phyloP scores from a whole-genome alignment of 2,113 vertebrate species.

The Oryzias javanicus region DNA sequence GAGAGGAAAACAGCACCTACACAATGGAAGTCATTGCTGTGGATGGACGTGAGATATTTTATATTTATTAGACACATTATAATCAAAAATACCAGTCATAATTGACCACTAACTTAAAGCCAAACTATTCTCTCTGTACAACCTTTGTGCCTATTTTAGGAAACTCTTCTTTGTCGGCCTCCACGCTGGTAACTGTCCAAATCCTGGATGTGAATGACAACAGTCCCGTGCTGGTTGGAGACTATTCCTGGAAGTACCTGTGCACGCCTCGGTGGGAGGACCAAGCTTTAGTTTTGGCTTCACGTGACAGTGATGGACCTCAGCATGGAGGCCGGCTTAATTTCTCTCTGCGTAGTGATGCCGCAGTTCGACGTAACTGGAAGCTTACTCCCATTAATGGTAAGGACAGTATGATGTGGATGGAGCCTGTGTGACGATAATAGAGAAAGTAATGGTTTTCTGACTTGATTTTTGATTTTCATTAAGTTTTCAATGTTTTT shows the following conservation, averaged over 20 bases:
- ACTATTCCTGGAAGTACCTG: conserved; percentile 82
- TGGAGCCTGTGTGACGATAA: neutral
- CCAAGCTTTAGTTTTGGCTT: conserved; percentile 80
- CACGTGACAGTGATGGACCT: conserved; percentile 70
- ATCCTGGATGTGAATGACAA: conserved; percentile 82
- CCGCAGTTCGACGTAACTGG: conserved; percentile 79
- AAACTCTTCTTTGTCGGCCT: conserved; percentile 75
- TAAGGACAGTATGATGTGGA: conserved; percentile 32
- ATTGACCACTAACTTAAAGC: too few relatives aligned
- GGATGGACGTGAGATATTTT: conserved; percentile 73
- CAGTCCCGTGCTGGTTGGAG: conserved; percentile 77
- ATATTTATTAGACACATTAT: neutral
- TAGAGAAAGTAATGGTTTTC: neutral
- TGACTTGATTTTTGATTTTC: neutral
- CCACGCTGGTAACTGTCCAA: conserved; percentile 77
- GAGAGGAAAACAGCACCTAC: conserved; percentile 80
- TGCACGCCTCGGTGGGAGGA: conserved; percentile 82
- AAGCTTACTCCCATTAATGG: conserved; percentile 82
- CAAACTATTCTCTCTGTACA: neutral
- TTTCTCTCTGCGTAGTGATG: conserved; percentile 80
- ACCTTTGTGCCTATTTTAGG: conserved; percentile 53
- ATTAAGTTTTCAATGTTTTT: too few relatives aligned
- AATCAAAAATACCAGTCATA: too few relatives aligned
- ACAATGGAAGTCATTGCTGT: conserved; percentile 80
- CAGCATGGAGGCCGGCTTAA: conserved; percentile 74